A percentile compares a stretch with the other conserved stretches of the same genome.
phyloP scores from a whole-genome alignment of 2,113 vertebrate species.

The Galeopterus variegatus region DNA sequence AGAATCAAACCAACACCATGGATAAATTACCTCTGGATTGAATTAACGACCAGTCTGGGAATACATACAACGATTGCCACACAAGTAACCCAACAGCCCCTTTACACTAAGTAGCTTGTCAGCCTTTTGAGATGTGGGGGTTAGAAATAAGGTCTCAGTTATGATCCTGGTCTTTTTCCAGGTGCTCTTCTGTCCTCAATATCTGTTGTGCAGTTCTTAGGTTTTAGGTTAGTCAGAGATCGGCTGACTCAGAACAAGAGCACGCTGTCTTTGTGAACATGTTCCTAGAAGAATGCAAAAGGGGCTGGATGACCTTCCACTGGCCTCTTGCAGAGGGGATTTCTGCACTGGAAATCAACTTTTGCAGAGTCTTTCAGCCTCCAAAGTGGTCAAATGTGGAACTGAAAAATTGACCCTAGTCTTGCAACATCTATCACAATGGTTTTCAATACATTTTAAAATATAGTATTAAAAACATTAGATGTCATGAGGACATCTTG shows the following conservation, averaged over 20 bases:
- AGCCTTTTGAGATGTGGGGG: neutral
- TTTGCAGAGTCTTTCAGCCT: neutral
- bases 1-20: neutral
- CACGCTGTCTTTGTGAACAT: neutral
- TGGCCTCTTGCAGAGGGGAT: neutral
- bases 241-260: neutral
- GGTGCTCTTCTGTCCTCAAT: neutral
- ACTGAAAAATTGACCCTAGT: neutral
- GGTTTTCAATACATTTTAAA: neutral
- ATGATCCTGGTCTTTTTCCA: neutral
- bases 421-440: neutral
- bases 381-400: slow-evolving; percentile 9
- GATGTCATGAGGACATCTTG: neutral
- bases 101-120: neutral
- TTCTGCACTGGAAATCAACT: neutral
- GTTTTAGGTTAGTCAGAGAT: neutral
- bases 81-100: neutral
- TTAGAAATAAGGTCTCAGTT: neutral
- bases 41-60: neutral
- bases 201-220: neutral
- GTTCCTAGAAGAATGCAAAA: neutral
- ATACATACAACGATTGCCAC: neutral
- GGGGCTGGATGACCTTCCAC: neutral
- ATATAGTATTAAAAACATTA: neutral
- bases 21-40: too few species aligned